phyloP scores from a whole-genome alignment of 2,113 vertebrate species.

The Hassar affinis region DNA sequence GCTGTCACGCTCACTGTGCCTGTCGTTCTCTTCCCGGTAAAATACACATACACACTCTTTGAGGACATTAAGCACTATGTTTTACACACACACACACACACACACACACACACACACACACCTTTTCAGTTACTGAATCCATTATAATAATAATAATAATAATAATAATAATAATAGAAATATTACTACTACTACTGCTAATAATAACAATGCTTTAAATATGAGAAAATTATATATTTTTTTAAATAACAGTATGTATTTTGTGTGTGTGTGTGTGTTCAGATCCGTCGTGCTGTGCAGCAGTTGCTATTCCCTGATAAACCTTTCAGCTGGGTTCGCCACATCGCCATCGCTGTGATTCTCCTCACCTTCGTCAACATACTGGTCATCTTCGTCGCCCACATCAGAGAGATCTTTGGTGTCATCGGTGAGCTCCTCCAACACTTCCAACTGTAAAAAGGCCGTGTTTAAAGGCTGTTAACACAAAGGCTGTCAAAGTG shows the following conservation, averaged over 20 bases:
- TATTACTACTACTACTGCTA: too few species aligned
- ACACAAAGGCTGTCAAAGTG: too few species aligned
- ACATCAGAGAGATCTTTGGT: conserved; percentile 82
- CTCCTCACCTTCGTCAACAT: conserved; percentile 78
- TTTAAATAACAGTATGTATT: neutral
- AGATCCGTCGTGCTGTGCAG: conserved; percentile 79
- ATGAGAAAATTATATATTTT: neutral
- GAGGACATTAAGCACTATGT: neutral
- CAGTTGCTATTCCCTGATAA: conserved; percentile 79
- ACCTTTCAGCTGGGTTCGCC: conserved; percentile 77
- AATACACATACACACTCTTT: conserved; percentile 2
- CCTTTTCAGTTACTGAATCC: neutral
- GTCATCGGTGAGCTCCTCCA: conserved; percentile 70
- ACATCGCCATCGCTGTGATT: conserved; percentile 72
- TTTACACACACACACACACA: neutral
- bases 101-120: neutral
- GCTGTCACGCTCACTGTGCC: conserved; percentile 83
- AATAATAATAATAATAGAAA: too few species aligned
- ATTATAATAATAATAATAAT: neutral
- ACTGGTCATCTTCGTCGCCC: conserved; percentile 81
- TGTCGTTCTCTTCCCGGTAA: conserved; percentile 82
- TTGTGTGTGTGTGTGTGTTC: neutral
- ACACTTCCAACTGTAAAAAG: neutral
- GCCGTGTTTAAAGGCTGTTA: neutral
- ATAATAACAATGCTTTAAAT: neutral